Conservation (phyloP, 2,797 vertebrate genomes). For the Enteromius fasciolatus region DNA sequence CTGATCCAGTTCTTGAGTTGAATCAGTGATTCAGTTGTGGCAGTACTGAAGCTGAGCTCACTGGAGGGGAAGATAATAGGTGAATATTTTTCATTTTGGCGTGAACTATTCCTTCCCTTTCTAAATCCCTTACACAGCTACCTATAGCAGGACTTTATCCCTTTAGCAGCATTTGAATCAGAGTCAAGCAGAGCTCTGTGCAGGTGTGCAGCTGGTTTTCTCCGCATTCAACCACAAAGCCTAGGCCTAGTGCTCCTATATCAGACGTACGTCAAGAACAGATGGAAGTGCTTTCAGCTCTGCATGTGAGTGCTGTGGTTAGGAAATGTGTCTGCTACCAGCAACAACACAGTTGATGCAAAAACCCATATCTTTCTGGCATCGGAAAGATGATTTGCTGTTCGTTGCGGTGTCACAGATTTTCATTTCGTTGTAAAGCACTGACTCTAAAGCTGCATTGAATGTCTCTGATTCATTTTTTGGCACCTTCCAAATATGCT, state of each 20-base stretch:
- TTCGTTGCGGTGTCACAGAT: conserved; percentile 47
- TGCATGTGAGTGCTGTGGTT: conserved; percentile 50
- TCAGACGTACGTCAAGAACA: conserved; percentile 45
- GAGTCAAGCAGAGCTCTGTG: conserved; percentile 48
- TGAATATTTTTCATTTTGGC: not conserved
- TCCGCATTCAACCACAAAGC: conserved; percentile 53
- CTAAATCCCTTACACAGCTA: conserved; percentile 7
- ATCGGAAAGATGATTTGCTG: conserved; percentile 42
- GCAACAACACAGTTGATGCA: conserved; percentile 51
- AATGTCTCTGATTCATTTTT: conserved; percentile 37
- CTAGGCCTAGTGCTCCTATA: conserved; percentile 27
- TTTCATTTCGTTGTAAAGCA: conserved; percentile 37
- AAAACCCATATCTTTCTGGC: conserved; percentile 55
- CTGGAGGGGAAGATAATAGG: conserved; percentile 13
- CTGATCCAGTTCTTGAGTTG: not conserved
- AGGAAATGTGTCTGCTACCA: conserved; percentile 51
- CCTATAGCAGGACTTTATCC: conserved; percentile 12
- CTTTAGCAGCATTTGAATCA: conserved; percentile 52
- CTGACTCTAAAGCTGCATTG: conserved; percentile 6
- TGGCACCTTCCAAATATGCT: conserved; percentile 15
- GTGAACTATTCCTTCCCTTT: not conserved
- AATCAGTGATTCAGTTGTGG: not conserved
- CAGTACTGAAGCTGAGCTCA: not conserved
- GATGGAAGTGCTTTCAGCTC: conserved; percentile 57
- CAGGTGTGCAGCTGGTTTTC: conserved; percentile 56